phyloP scores from a whole-genome alignment of 2,113 vertebrate genomes.

The Ardeotis arabs region DNA sequence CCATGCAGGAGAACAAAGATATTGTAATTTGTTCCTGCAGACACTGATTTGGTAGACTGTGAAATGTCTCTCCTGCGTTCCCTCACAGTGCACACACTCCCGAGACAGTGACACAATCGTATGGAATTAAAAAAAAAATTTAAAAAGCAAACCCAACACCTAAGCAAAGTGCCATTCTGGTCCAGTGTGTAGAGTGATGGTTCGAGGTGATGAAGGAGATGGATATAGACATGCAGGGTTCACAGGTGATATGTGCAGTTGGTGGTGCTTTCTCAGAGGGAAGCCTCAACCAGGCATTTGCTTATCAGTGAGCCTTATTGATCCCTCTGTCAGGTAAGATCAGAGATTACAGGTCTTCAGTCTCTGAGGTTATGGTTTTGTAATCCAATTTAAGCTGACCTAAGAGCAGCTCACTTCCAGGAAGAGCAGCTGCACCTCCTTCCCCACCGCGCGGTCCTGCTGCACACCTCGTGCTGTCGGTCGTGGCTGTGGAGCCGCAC shows the following conservation, averaged over 20 bases:
- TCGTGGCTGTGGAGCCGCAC: neutral
- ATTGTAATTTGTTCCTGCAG: neutral
- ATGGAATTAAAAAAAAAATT: neutral
- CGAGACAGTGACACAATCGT: rapidly evolving
- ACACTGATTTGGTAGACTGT: neutral
- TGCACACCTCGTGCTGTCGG: neutral
- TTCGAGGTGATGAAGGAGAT: neutral
- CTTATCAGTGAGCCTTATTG: neutral
- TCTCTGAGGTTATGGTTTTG: neutral
- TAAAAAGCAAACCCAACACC: neutral
- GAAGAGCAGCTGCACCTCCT: neutral
- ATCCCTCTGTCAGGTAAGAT: neutral
- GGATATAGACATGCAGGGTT: neutral
- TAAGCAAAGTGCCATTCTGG: neutral
- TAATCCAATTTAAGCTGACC: neutral
- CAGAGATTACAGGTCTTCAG: neutral
- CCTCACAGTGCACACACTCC: neutral
- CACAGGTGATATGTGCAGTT: rapidly evolving
- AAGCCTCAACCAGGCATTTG: neutral
- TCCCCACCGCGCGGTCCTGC: neutral
- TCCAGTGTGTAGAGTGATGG: neutral
- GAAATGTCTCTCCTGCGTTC: neutral
- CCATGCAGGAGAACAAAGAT: neutral
- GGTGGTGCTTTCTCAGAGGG: neutral
- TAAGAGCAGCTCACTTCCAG: neutral